phyloP scores from a whole-genome alignment of 1,140 invertebrate genomes.

The Berghia stephanieae region DNA sequence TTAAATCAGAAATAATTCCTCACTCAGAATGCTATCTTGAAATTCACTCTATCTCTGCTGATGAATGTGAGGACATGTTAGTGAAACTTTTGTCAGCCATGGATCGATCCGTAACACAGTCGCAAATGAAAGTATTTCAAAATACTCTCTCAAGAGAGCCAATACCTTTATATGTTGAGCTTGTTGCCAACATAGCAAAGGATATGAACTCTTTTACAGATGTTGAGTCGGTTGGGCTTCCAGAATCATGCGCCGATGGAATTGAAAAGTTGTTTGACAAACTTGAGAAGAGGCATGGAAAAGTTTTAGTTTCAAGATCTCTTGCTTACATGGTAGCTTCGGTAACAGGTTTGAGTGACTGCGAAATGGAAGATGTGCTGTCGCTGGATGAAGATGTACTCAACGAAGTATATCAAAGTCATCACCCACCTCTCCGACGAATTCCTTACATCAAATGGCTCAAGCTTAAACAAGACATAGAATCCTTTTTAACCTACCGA shows the following conservation, averaged over 20 bases:
- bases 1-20: conserved; percentile 41
- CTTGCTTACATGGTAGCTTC: conserved; percentile 75
- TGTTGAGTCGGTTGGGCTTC: conserved; percentile 27
- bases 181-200: conserved; percentile 47
- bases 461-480: conserved; percentile 44
- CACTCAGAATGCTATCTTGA: conserved; percentile 47
- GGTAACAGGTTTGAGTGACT: conserved; percentile 59
- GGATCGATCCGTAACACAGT: conserved; percentile 36
- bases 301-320: conserved; percentile 71
- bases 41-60: conserved; percentile 37
- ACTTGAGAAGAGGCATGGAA: conserved; percentile 55
- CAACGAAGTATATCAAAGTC: conserved; percentile 47
- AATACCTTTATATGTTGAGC: conserved; percentile 49
- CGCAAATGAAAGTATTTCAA: conserved; percentile 73
- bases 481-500: conserved; percentile 38
- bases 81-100: conserved; percentile 37
- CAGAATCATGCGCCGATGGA: conserved; percentile 38
- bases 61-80: conserved; percentile 48
- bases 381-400: conserved; percentile 62
- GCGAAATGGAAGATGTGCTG: conserved; percentile 63
- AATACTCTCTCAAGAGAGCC: conserved; percentile 46
- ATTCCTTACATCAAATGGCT: conserved; percentile 54
- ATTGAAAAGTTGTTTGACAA: conserved; percentile 45
- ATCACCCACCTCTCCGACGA: conserved; percentile 50
- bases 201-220: conserved; percentile 40